A percentile compares a stretch with the other conserved stretches of the same genome.
These are phyloP conservation scores for Conistra vaccinii DNA, from an alignment of 2,888 invertebrate genomes.

Conservation along the genomic window DNA sequence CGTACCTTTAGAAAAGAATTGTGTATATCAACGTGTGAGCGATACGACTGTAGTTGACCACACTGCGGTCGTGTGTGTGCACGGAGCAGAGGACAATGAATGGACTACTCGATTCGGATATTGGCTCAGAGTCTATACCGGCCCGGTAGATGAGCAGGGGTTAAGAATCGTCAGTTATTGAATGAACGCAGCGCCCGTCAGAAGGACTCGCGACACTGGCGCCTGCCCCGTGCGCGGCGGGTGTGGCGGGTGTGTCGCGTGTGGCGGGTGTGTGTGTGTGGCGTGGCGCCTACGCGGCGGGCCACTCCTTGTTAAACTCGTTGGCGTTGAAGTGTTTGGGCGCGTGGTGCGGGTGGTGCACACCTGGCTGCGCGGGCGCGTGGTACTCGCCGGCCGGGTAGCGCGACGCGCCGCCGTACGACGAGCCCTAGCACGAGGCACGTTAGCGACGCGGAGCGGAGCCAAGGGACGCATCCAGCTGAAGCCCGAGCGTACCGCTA, in stretches of 20 bases:
- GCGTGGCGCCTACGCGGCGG: conserved; percentile 82
- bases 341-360: conserved; percentile 90
- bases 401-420: conserved; percentile 89
- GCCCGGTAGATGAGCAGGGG: not conserved
- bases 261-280: conserved; percentile 15
- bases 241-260: conserved; percentile 10
- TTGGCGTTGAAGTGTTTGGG: conserved; percentile 90
- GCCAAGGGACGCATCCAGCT: conserved; percentile 66
- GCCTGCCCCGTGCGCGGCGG: conserved; percentile 6
- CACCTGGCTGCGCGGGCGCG: conserved; percentile 88
- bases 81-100: conserved; percentile 44
- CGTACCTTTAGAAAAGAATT: conserved; percentile 64
- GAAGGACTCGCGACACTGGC: not conserved
- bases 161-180: not conserved
- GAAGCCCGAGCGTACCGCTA: conserved; percentile 67
- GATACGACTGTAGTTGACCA: conserved; percentile 62
- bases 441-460: conserved; percentile 40
- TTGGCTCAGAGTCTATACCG: not conserved
- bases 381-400: conserved; percentile 87
- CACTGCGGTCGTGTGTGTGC: conserved; percentile 59
- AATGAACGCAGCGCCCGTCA: not conserved
- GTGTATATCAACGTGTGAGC: conserved; percentile 61
- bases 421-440: conserved; percentile 83
- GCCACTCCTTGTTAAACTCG: conserved; percentile 91
- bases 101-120: not conserved